Evolutionary conservation across 2,888 invertebrate species (phyloP).

Genomic region (Temnothorax rugatulus): DNA sequence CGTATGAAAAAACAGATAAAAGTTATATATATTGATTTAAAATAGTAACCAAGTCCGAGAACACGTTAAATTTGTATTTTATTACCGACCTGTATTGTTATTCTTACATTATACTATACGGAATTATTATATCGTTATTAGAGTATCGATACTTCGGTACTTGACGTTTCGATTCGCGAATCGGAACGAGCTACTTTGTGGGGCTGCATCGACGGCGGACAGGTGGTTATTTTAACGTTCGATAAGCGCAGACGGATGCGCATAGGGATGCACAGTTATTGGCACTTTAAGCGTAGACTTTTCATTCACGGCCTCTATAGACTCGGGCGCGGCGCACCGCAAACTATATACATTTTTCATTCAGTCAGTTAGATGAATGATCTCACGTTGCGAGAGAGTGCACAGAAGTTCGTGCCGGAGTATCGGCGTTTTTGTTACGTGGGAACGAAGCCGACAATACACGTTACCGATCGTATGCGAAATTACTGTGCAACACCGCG

Average conservation of each 20-base stretch:
- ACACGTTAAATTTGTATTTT: conserved; percentile 22
- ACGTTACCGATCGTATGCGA: conserved; percentile 10
- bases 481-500: conserved; percentile 4
- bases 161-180: background rate
- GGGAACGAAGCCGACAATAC: conserved; percentile 18
- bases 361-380: conserved; percentile 45
- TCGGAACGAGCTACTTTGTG: conserved; percentile 9
- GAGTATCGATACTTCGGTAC: conserved; percentile 10
- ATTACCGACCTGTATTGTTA: background rate
- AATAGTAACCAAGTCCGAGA: conserved; percentile 6
- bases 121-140: background rate
- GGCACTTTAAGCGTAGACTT: conserved; percentile 54
- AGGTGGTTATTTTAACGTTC: conserved; percentile 40
- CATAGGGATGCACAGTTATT: conserved; percentile 41
- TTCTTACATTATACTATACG: background rate
- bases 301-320: conserved; percentile 47
- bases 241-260: conserved; percentile 35
- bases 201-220: background rate
- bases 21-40: background rate
- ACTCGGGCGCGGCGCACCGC: conserved; percentile 10
- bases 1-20: background rate
- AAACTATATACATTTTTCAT: conserved; percentile 48
- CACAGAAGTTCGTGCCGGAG: conserved; percentile 3
- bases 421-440: conserved; percentile 38
- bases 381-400: conserved; percentile 25